Base-by-base conservation (phyloP, 2,888 invertebrate genomes). In the Parnassius smintheus region DNA sequence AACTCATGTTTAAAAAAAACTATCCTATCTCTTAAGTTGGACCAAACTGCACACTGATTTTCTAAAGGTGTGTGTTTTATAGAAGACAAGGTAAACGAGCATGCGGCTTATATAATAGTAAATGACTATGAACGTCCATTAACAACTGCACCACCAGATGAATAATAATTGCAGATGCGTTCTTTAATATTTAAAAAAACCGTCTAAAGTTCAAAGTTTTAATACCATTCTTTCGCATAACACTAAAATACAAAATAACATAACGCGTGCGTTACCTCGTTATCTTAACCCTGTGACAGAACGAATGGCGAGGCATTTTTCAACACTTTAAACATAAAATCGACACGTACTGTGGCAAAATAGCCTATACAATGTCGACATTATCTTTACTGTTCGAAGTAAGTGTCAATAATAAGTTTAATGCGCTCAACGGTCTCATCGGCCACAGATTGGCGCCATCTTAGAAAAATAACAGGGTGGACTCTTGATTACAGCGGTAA, bases 361-460 rank as follows among this genome's bases (percentile, higher is more conserved):
- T 80, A 77, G 77, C 82, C 80, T 82, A 80, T 84, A 86, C 85
- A 85, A 87, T 86, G 83, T 79, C 75, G 80, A 81, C 75, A 82
- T 86, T 86, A 88, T 88, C 86, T 88, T 88, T 86, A 87, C 80
- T 80, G 81, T 81, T 75, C 71, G 72, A 71, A 82, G 78, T 88
- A 85, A 89, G 83, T 84, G 84, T 80, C 83, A 85, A 86, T 88
- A 88, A 88, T 83, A 84, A 83, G 81, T 87, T 87, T 84, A 85
- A 85, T 83, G 83, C 74, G 72, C 75, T 69, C 66, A 71, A 68
- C 70, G 77, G 76, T 67, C 76, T 72, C 75, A 75, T 70, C 69
- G 78, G 77, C 78, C 82, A 81, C 80, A 76, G 77, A 77, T 78
- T 75, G 81, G 75, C 76, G 80, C 75, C 79, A 76, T 77, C 74